Base-by-base conservation (phyloP, 1,140 invertebrate species). In the Nautilus pompilius region DNA sequence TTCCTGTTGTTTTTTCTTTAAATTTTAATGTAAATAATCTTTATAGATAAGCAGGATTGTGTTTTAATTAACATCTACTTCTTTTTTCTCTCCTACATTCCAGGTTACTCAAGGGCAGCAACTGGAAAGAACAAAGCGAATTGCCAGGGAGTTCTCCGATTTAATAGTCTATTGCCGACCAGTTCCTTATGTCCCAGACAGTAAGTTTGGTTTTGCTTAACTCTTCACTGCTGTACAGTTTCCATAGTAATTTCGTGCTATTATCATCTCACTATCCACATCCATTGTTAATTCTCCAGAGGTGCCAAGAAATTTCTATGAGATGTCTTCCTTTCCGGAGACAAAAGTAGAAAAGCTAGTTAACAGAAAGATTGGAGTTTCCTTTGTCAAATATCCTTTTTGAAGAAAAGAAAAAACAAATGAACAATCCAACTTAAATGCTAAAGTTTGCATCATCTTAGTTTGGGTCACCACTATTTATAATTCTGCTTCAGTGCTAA, bases 261-360 rank as follows among this genome's bases (percentile, higher is more conserved):
- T 46, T 13, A 20, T 46, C 24, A 5, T 46, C 13, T 46, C 13
- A 20, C 3, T 46, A 3, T 46, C 24, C 24, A 20, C 24, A 46
- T 46, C 13, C 24, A 46, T 57, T 57, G 20, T n/a, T 17, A 34
- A 36, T 60, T 22, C 15, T 54, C 33, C 66, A 70, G 71, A 69
- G 54, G 61, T 72, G 33, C 55, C 71, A 57, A 69, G 76, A 13
- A 73, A 91, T 20, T 93, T 89, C 80, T 88, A 90, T 75, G 94
- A 98, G 82, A 98, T 99, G 95, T 96, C 93, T 34, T 97, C 94
- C 3, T 97, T 98, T 76, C 91, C 94, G 0, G 96, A 98, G 84
- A 93, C 90, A 0, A 97, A 96, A 84, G 93, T 93, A 3, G 93
- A 97, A 75, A 93, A 94, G 75, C 85, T 91, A 29, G 91, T 96